Base-by-base conservation (phyloP, 2,113 vertebrate genomes). In the Donacobius atricapilla region DNA sequence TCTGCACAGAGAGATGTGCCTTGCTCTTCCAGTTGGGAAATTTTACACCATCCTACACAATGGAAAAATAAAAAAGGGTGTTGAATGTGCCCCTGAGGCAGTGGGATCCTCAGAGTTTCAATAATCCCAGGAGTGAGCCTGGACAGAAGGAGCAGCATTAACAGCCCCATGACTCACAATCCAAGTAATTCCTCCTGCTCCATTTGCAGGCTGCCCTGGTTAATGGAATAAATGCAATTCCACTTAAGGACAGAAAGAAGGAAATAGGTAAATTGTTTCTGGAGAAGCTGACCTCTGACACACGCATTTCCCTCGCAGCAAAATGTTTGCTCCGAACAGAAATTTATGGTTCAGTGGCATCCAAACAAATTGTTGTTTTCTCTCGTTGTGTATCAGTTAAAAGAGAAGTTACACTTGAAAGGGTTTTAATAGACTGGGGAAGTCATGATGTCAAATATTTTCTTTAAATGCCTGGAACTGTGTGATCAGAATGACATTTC, bases 231-330 rank as follows among this genome's bases (percentile, higher is more conserved):
- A 90, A 83, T 64, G 25, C 40, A 87, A 22, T 78, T 78, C 72
- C 44, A 75, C 76, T 89, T 39, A 28, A 0, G 9, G 79, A 71
- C 31, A 88, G 94, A 96, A 60, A 81, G 69, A 60, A 90, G 90
- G 88, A 94, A 96, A 93, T 16, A 39, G 61, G 69, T 45, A 60
- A 83, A 94, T 69, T 45, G 60, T n/a, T 92, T 92, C 89, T 68
- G 68, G 93, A 82, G 51, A 15, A 72, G 44, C 28, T 89, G 89
- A 73, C 44, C 60, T 77, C 54, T 66, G 63, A 70, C 8, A 12
- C 18, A 37, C 27, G 19, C 33, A 15, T 56, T 70, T 83, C 57
- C 92, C 75, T 53, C 8, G 13, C 87, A 94, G 69, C 54, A 81
- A 77, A 88, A 53, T 14, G 11, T 37, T 63, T 68, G 56, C 89